Conservation (phyloP, 2,888 invertebrate species). For the Molorchus minor region DNA sequence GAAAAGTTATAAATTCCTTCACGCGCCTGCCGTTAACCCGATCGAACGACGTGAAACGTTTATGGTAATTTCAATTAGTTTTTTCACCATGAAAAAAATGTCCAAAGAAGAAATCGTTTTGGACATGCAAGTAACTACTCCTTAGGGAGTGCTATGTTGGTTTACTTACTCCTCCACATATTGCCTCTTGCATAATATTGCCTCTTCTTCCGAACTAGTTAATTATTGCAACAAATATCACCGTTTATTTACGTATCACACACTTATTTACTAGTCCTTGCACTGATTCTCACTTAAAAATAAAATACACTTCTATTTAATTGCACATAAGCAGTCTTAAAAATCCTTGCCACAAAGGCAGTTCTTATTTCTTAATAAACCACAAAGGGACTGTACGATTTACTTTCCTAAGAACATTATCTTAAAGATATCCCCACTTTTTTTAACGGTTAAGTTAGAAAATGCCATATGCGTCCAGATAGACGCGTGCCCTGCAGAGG, state of each 20-base stretch:
- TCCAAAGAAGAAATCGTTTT: too few species aligned
- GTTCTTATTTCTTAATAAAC: slow-evolving; percentile 26
- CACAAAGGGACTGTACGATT: slow-evolving; percentile 30
- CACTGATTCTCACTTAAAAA: slow-evolving; percentile 34
- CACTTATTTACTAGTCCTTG: slow-evolving; percentile 22
- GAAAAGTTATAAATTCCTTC: too few species aligned
- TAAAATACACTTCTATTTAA: too few species aligned
- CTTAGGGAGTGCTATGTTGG: too few species aligned
- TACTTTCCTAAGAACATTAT: slow-evolving; percentile 25
- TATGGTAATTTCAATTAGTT: too few species aligned
- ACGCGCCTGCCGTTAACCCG: too few species aligned
- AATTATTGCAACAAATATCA: slow-evolving; percentile 11
- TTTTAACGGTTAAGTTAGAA: slow-evolving; percentile 51
- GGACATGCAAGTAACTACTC: too few species aligned
- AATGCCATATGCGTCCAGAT: slow-evolving; percentile 41
- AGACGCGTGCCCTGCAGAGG: slow-evolving; percentile 7
- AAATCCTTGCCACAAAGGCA: neutral
- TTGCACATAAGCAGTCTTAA: slow-evolving; percentile 37
- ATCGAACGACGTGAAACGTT: too few species aligned
- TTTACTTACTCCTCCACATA: too few species aligned
- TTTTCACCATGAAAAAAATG: too few species aligned
- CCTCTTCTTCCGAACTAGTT: neutral
- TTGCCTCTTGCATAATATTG: too few species aligned
- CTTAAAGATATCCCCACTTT: slow-evolving; percentile 49
- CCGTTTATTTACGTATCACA: slow-evolving; percentile 26